phyloP scores from a whole-genome alignment of 1,140 invertebrate species.

The Drosophila sechellia region DNA sequence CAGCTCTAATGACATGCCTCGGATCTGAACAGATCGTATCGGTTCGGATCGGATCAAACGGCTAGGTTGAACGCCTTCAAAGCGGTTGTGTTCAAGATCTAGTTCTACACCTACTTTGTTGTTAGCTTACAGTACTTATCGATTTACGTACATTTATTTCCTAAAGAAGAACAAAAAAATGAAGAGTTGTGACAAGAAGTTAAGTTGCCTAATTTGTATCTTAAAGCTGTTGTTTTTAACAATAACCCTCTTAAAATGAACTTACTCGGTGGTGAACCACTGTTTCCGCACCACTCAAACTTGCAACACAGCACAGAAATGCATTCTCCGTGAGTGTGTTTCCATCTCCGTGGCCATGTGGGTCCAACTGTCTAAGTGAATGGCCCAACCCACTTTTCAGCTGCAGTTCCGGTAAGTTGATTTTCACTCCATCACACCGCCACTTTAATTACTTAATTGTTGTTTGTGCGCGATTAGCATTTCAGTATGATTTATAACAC shows the following conservation, averaged over 20 bases:
- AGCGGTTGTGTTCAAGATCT: conserved; percentile 15
- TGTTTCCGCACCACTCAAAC: not conserved
- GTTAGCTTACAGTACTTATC: not conserved
- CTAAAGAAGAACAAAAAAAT: too few relatives aligned
- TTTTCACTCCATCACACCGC: conserved; percentile 66
- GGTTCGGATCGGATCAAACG: conserved; percentile 23
- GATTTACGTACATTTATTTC: too few relatives aligned
- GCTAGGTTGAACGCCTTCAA: conserved; percentile 10
- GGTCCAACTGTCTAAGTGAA: conserved; percentile 14
- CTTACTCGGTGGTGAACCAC: not conserved
- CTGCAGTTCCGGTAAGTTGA: conserved; percentile 75
- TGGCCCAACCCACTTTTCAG: conserved; percentile 75
- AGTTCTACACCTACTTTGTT: conserved; percentile 11
- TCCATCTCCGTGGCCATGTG: conserved; percentile 18
- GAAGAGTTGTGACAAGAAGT: too few relatives aligned
- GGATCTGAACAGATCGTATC: conserved; percentile 13
- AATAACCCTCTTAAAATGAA: not conserved
- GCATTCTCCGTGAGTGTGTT: conserved; percentile 32
- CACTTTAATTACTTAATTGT: conserved; percentile 77
- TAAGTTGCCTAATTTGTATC: too few relatives aligned
- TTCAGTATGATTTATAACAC: conserved; percentile 46
- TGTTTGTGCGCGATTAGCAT: conserved; percentile 60
- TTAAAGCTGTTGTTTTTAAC: too few relatives aligned
- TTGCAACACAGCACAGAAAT: conserved; percentile 27
- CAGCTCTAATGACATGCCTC: conserved; percentile 66